Evolutionary conservation across 2,797 vertebrate species (phyloP), one percentile per base, ranked within the genome.

Genomic region (Rhinoraja longicauda): DNA sequence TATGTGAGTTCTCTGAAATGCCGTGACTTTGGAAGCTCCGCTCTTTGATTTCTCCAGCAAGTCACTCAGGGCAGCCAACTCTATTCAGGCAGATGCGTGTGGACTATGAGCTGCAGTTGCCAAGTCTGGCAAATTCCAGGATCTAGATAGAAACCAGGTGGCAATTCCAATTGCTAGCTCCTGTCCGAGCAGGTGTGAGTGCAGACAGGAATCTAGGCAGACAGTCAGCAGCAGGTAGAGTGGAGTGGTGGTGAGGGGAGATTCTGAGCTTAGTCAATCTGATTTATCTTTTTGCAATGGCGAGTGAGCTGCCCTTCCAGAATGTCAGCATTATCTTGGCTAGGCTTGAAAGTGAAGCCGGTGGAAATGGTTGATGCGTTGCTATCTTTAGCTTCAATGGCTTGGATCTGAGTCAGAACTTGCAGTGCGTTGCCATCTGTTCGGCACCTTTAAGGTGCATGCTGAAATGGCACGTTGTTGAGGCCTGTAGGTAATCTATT

Each of bases 161-260:
- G 90, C 26, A 57, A 67, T 24, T 90, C 29, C 26, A 67, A 19
- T 36, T 67, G 64, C 32, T 21, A 39, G 67, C 39, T 92, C 32
- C 17, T 36, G 57, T 12, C 64, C 57, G 32, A 67, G 88, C 92
- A 93, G 70, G 81, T 93, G 93, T 92, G 77, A 9, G 9, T 32
- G 57, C n/a, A 72, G 79, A 88, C 78, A 93, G 93, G 93, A 82
- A 93, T 26, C 86, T 36, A 24, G 62, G 92, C 86, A 93, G 92
- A 93, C 62, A n/a, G 19, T 67, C 78, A 45, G 70, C 29, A 21
- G 36, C 19, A 7, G 8, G 26, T 12, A 0, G 57, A 9, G 2
- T 26, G 59, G 82, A 29, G 64, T 19, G 2, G 81, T 4, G 53
- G 81, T 59, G 59, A 72, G 57, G n/a, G 15, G 59, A 67, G n/a